Evolutionary conservation across 2,113 vertebrate species (phyloP), one percentile per base, ranked within the genome.

Genomic region (Excalfactoria chinensis): DNA sequence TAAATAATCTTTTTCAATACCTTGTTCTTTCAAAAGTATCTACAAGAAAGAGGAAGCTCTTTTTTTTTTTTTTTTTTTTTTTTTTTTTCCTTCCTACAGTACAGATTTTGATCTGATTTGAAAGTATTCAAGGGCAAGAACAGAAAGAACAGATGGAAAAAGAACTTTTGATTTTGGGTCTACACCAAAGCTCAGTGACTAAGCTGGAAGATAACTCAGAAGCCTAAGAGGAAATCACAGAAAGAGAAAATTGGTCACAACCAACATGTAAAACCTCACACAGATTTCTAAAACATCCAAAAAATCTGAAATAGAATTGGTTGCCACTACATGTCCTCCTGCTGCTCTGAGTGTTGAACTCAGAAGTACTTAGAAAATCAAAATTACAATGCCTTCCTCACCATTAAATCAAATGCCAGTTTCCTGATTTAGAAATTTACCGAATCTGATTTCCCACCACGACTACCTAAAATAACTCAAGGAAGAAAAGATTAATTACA

Each of bases 131-230:
- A 89, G 86, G 34, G 13, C 64, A 94, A 92, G 86, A 96, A 89
- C 22, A 93, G 69, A 94, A 91, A 92, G 86, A 96, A 89, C 22
- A 93, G 69, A 94, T 89, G 44, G 18, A 72, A 75, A 86, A 86
- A 86, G 21, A 69, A 78, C 58, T 72, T 96, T 91, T 95, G 79
- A 95, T 95, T 94, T 92, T 56, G 84, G 74, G 58, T 90, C 73
- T 90, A 86, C 69, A 91, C 73, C 80, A 91, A 94, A 94, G 75
- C 59, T 86, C 69, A 44, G 73, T 92, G 84, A 91, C 89, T 88
- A 73, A 19, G 40, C 56, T 75, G 64, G 68, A 89, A 81, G 72
- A 90, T 2, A 2, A 92, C 71, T 87, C 77, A 67, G 48, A 41
- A 92, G 64, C 60, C 60, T 64, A 90, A 91, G 25, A 92, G 59